phyloP scores from a whole-genome alignment of 2,888 invertebrate genomes.

The Azorinus chamasolen region DNA sequence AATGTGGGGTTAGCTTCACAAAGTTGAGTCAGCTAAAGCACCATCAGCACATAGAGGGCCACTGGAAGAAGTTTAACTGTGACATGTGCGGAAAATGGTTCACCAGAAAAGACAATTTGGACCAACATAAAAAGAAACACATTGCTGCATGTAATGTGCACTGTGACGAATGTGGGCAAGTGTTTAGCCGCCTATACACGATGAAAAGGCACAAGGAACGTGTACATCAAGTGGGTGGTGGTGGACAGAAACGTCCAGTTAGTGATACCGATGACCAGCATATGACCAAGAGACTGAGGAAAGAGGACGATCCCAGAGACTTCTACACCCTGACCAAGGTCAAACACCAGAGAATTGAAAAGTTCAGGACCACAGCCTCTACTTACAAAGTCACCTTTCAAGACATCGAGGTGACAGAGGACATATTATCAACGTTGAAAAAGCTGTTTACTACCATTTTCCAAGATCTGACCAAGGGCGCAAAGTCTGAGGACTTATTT shows the following conservation, averaged over 20 bases:
- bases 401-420: conserved; percentile 2
- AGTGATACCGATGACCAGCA: neutral
- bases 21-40: conserved; percentile 3
- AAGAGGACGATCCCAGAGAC: conserved; percentile 5
- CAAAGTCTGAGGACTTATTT: conserved; percentile 35
- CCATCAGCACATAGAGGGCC: neutral
- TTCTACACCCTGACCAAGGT: neutral
- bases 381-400: conserved; percentile 9
- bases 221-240: conserved; percentile 16
- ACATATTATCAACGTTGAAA: neutral
- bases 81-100: no score
- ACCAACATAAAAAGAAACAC: conserved; percentile 24
- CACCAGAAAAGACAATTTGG: conserved; percentile 14
- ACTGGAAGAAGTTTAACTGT: no score
- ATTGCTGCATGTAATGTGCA: conserved; percentile 9
- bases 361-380: conserved; percentile 12
- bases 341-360: conserved; percentile 6
- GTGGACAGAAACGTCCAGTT: neutral
- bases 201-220: conserved; percentile 12
- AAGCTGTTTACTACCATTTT: conserved; percentile 24
- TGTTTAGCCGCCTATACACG: conserved; percentile 11
- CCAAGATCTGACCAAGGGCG: conserved; percentile 27
- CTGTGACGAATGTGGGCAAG: conserved; percentile 27
- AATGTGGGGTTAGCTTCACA: neutral
- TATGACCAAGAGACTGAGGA: neutral